Conservation (phyloP, 2,888 invertebrate species). For the Athalia rosae region DNA sequence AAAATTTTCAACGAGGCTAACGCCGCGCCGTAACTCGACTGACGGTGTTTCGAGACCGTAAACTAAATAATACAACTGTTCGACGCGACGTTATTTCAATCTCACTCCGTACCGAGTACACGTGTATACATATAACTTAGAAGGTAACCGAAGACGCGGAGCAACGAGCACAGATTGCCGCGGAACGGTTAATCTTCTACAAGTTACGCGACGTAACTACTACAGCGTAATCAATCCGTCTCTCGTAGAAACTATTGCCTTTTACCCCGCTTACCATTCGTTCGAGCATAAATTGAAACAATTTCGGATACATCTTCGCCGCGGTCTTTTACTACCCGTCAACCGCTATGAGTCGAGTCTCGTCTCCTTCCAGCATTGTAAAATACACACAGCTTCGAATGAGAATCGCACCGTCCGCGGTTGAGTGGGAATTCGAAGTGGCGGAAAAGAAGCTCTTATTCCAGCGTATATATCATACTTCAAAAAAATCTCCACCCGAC, state of each 20-base stretch:
- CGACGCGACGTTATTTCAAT: conserved; percentile 8
- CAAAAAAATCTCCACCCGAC: not conserved
- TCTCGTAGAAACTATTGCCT: conserved; percentile 25
- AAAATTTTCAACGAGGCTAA: not conserved
- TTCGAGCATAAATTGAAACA: conserved; percentile 23
- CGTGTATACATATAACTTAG: too few species aligned
- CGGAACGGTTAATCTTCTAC: conserved; percentile 12
- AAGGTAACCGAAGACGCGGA: conserved; percentile 32
- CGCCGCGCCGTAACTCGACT: not conserved
- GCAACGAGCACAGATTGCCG: conserved; percentile 35
- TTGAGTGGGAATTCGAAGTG: too few species aligned
- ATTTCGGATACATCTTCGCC: not conserved
- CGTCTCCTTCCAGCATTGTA: not conserved
- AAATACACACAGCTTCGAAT: not conserved
- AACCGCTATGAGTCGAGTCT: conserved; percentile 1
- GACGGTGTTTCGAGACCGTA: conserved; percentile 14
- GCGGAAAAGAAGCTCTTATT: too few species aligned
- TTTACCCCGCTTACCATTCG: conserved; percentile 22
- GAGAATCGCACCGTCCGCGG: not conserved
- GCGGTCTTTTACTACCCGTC: conserved; percentile 9
- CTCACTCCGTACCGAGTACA: not conserved
- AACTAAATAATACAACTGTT: conserved; percentile 3
- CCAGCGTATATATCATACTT: not conserved
- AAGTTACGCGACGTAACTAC: conserved; percentile 25
- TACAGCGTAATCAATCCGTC: conserved; percentile 22